Base-by-base conservation (phyloP, 2,113 vertebrate genomes). In the Oncorhynchus kisutch region DNA sequence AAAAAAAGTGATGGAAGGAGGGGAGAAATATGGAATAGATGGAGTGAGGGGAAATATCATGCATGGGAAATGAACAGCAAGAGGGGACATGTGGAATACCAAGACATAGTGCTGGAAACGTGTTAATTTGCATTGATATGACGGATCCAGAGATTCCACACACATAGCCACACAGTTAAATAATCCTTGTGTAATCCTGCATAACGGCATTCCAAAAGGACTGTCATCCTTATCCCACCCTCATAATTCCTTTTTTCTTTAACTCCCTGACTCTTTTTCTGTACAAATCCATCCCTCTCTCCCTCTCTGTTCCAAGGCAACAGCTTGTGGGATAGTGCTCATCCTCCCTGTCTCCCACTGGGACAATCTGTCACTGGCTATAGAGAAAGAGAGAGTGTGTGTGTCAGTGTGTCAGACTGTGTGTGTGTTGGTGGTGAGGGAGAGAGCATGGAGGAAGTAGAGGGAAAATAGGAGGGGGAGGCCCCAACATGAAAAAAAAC, bases 301-400 rank as follows among this genome's bases (percentile, higher is more conserved):
- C 6, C 7, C 34, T 39, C 2, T 45, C 39, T 45, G 39, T 18
- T 84, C 81, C 71, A 82, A 73, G 69, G 65, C 73, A 81, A 85
- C 85, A 86, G 82, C 67, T 82, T 84, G 80, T 62, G 78, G 65
- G 68, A 86, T 81, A 79, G 34, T 85, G 82, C 80, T 76, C 75
- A 81, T 86, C 73, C 73, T 29, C 64, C 69, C 45, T 81, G 49
- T 76, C 79, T 39, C 64, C 72, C 60, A 76, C 18, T 57, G 82
- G 77, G 73, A 73, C 72, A 77, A 70, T 80, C 76, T 84, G 83
- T 78, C 77, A 77, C 71, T 54, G 11, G 76, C 70, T 77, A 67
- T 24, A 64, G 31, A 70, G 16, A 14, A 2, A 62, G 59, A 22
- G 59, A 22, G 59, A 60, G n/a, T 60, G 18, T 24, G 59, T 57